Evolutionary conservation across 2,797 vertebrate species (phyloP), one percentile per base, ranked within the genome.

Genomic region (Rhabdomys pumilio): DNA sequence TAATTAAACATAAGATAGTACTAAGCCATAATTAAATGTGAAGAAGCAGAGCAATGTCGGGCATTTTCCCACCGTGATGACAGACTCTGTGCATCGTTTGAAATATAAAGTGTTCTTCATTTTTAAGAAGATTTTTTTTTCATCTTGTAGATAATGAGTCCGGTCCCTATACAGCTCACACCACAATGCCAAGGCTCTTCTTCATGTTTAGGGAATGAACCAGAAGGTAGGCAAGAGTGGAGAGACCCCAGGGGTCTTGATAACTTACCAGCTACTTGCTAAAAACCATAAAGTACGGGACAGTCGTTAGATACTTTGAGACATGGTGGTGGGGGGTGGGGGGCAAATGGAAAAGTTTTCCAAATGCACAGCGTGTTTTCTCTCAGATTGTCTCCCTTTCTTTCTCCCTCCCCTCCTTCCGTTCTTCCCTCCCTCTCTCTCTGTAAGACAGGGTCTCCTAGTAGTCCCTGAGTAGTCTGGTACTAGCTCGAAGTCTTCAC

Each of bases 1-100:
- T 91, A 95, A 96, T 96, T 91, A 96, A 96, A 97, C 96, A 91
- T 90, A 91, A 94, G 96, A 93, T 63, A 75, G 5, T 15, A 2
- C 88, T 75, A 91, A 92, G 15, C 82, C 79, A 13, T 95, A 96
- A 95, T 92, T 93, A 89, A 82, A 47, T 24, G 5, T 69, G 73
- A 88, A 95, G 87, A 94, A 53, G 10, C 38, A 86, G 89, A 96
- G 79, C 44, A 20, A 34, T 34, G 6, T 61, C 44, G 75, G 34
- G 44, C 50, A 31, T 86, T 83, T 88, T 31, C 88, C 63, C 79
- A 93, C 57, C 20, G 63, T 26, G 89, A 82, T 59, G 63, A 77
- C 84, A 87, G 85, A 55, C 63, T 59, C 34, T 4, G 63, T 24
- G 53, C 29, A 50, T 89, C 80, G 90, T 92, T 89, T 73, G 91